A percentile compares a stretch with the other conserved stretches of the same genome.
phyloP scores from a whole-genome alignment of 2,888 invertebrate species.

The Phengaris arion region DNA sequence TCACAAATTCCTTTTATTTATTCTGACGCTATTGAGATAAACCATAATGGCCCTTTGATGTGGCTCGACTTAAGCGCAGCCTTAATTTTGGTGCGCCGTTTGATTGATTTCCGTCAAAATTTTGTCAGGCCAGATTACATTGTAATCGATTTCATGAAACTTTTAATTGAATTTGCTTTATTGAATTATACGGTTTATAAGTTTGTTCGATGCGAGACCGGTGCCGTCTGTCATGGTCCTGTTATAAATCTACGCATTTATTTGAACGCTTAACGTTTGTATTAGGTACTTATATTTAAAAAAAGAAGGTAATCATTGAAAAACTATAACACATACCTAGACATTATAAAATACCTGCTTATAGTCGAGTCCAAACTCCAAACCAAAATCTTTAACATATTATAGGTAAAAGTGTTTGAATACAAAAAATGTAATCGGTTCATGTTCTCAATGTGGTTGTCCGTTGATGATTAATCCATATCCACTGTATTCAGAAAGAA shows the following conservation, averaged over 20 bases:
- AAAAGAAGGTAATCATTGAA: too few species aligned
- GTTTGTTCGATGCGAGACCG: background rate
- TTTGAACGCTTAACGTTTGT: background rate
- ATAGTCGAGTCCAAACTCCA: too few species aligned
- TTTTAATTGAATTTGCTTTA: slow-evolving; percentile 47
- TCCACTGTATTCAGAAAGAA: too few species aligned
- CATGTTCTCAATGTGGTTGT: too few species aligned
- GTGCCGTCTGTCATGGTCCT: background rate
- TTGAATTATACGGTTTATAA: slow-evolving; percentile 30
- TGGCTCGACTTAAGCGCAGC: slow-evolving; percentile 62
- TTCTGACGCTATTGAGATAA: slow-evolving; percentile 73
- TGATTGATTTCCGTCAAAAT: slow-evolving; percentile 70
- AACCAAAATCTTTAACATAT: too few species aligned
- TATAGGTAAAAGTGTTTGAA: too few species aligned
- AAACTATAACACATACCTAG: too few species aligned
- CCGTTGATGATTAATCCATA: too few species aligned
- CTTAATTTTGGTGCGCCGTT: slow-evolving; percentile 64
- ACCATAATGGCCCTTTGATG: slow-evolving; percentile 76
- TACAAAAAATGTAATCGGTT: too few species aligned
- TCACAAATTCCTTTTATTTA: slow-evolving; percentile 74
- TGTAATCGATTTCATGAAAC: slow-evolving; percentile 47
- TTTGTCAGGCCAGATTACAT: slow-evolving; percentile 49
- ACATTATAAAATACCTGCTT: too few species aligned
- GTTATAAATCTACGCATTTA: background rate
- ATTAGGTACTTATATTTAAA: too few species aligned